These are phyloP conservation scores for Luidia sarsii DNA, from an alignment of 53 echinoderm and acorn worm genomes.

Conservation along the genomic window DNA sequence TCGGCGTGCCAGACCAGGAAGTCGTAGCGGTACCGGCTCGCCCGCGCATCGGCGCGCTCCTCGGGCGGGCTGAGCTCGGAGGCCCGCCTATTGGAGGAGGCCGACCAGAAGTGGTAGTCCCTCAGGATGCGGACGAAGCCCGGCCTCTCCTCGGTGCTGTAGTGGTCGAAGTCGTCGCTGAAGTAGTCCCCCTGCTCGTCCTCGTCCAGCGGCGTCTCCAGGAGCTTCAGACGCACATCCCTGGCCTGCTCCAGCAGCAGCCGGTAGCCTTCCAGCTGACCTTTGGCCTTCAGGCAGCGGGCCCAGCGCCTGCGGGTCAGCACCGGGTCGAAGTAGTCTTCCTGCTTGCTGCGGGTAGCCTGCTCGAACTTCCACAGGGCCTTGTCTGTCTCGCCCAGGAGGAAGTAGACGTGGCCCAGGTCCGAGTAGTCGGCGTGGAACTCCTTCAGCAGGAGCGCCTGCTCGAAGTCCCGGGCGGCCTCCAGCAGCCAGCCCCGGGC, in stretches of 20 bases:
- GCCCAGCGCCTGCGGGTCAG: slow-evolving; percentile 81
- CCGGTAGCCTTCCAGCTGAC: slow-evolving; percentile 14
- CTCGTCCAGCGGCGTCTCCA: slow-evolving; percentile 45
- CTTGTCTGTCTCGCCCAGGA: slow-evolving; percentile 41
- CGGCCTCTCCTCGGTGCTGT: slow-evolving; percentile 32
- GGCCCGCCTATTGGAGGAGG: slow-evolving; percentile 33
- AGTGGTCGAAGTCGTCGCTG: slow-evolving; percentile 73
- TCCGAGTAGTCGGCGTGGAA: slow-evolving; percentile 89
- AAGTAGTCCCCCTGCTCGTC: slow-evolving; percentile 67
- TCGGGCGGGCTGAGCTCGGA: not conserved
- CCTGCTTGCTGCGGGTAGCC: slow-evolving; percentile 64
- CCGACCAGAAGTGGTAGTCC: slow-evolving; percentile 71
- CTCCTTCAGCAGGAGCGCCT: slow-evolving; percentile 55
- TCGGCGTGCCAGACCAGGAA: slow-evolving; percentile 67
- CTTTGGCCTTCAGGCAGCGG: slow-evolving; percentile 46
- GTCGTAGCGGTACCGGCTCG: slow-evolving; percentile 41
- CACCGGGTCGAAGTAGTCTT: slow-evolving; percentile 80
- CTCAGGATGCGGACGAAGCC: slow-evolving; percentile 64
- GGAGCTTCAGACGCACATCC: slow-evolving; percentile 15
- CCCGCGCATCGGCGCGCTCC: not conserved
- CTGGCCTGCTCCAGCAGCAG: slow-evolving; percentile 21
- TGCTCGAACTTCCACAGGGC: slow-evolving; percentile 61
- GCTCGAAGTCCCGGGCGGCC: slow-evolving; percentile 59
- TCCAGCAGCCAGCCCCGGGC: slow-evolving; percentile 39
- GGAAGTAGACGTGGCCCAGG: slow-evolving; percentile 68